These are phyloP conservation scores for Macaca fascicularis DNA, from an alignment of 2,113 vertebrate species.

Conservation along the genomic window DNA sequence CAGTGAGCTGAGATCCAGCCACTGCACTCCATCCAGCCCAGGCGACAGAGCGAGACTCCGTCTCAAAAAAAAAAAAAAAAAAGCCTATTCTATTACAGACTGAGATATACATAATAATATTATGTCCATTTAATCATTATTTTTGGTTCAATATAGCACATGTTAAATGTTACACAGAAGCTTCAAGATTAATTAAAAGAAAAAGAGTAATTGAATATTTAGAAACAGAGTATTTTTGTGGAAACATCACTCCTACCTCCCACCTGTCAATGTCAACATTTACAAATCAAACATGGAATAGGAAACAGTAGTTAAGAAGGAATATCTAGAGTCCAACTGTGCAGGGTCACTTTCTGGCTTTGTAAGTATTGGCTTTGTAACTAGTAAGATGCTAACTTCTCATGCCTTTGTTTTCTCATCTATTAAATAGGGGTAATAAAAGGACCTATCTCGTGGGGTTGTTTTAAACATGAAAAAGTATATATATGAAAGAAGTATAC, in stretches of 20 bases:
- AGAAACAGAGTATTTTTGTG: background rate
- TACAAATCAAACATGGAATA: background rate
- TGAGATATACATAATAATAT: background rate
- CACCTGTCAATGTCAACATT: background rate
- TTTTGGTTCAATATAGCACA: background rate
- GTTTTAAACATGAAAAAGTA: background rate
- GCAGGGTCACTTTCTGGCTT: background rate
- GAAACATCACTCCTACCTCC: background rate
- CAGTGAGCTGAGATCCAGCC: too few species aligned
- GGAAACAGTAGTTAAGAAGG: background rate
- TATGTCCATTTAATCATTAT: background rate
- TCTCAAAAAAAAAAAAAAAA: background rate
- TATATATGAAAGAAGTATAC: too few species aligned
- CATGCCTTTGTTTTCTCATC: background rate
- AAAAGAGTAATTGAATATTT: background rate
- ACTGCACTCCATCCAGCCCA: too few species aligned
- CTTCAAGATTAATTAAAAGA: background rate
- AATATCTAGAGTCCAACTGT: background rate
- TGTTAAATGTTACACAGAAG: background rate
- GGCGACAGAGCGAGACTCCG: too few species aligned
- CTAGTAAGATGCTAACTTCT: background rate
- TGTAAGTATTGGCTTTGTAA: background rate
- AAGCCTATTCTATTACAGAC: background rate
- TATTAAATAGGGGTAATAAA: background rate
- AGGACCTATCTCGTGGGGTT: background rate